Evolutionary conservation across 1,140 invertebrate genomes (phyloP).

Genomic region (Anadara kagoshimensis): DNA sequence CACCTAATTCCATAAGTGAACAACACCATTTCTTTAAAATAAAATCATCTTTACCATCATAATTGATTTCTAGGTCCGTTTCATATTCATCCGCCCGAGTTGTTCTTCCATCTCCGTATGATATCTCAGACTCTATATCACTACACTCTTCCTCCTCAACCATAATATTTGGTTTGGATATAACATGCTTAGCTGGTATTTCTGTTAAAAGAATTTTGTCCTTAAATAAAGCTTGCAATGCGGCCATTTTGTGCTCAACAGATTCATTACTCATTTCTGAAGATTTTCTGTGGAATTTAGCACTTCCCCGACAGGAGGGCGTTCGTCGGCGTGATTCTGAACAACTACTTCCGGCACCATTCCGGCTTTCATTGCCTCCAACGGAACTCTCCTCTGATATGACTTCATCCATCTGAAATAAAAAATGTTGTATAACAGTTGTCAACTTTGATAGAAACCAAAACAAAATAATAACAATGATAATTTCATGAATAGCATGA

Average conservation of each 20-base stretch:
- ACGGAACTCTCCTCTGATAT: too few species aligned
- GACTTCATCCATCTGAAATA: too few species aligned
- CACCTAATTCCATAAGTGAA: too few species aligned
- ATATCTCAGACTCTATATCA: slow-evolving; percentile 24
- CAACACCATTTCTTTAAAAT: too few species aligned
- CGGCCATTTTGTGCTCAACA: slow-evolving; percentile 37
- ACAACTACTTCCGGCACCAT: too few species aligned
- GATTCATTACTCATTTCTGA: slow-evolving; percentile 16
- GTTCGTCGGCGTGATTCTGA: slow-evolving; percentile 6
- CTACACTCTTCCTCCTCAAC: slow-evolving; percentile 13
- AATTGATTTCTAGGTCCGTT: slow-evolving; percentile 62
- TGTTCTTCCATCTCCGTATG: slow-evolving; percentile 35
- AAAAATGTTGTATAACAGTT: too few species aligned
- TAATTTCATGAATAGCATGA: too few species aligned
- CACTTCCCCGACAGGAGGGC: slow-evolving; percentile 32
- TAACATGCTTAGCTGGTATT: slow-evolving; percentile 20
- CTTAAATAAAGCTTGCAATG: slow-evolving; percentile 22
- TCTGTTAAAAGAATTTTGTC: slow-evolving; percentile 39
- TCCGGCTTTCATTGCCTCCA: too few species aligned
- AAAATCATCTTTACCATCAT: slow-evolving; percentile 43
- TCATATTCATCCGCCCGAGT: slow-evolving; percentile 58
- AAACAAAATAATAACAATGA: too few species aligned
- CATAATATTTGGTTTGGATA: neutral
- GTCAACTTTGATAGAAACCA: too few species aligned
- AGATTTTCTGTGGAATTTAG: slow-evolving; percentile 27